phyloP scores from a whole-genome alignment of 2,888 invertebrate species.

The Drosophila nigricruria region DNA sequence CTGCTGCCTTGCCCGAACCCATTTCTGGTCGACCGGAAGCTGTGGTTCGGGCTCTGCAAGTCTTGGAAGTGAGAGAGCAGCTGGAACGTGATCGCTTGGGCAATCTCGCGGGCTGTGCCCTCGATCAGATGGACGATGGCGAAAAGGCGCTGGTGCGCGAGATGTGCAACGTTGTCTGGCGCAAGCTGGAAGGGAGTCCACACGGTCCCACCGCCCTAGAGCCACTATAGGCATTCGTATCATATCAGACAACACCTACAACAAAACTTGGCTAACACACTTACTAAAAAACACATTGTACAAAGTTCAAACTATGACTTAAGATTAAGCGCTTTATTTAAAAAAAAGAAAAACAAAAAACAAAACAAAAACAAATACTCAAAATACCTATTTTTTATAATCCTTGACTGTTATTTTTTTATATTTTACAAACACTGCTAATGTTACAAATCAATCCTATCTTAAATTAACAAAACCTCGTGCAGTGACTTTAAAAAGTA shows the following conservation, averaged over 20 bases:
- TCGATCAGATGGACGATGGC: slow-evolving; percentile 91
- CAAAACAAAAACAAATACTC: slow-evolving; percentile 54
- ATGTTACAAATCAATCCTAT: slow-evolving; percentile 34
- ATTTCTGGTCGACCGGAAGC: slow-evolving; percentile 93
- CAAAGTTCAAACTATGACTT: slow-evolving; percentile 72
- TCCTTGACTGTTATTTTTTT: slow-evolving; percentile 70
- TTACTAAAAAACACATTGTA: slow-evolving; percentile 70
- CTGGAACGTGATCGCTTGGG: slow-evolving; percentile 90
- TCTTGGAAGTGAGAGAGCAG: slow-evolving; percentile 95
- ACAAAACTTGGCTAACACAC: slow-evolving; percentile 53
- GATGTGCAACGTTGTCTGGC: slow-evolving; percentile 98
- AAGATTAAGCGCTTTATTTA: slow-evolving; percentile 69
- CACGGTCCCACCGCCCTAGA: slow-evolving; percentile 85
- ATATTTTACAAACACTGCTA: slow-evolving; percentile 41
- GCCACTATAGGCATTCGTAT: slow-evolving; percentile 72
- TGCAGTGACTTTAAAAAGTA: slow-evolving; percentile 19
- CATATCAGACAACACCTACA: slow-evolving; percentile 24
- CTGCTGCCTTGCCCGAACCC: slow-evolving; percentile 75
- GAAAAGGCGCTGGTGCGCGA: slow-evolving; percentile 97
- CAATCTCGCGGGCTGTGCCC: slow-evolving; percentile 78
- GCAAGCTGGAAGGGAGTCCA: slow-evolving; percentile 94
- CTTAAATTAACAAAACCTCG: slow-evolving; percentile 34
- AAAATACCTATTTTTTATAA: slow-evolving; percentile 61
- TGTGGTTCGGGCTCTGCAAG: slow-evolving; percentile 96
- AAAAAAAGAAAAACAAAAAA: slow-evolving; percentile 23